These are phyloP conservation scores for Lepus oiostolus DNA, from an alignment of 2,797 vertebrate species.

Conservation along the genomic window DNA sequence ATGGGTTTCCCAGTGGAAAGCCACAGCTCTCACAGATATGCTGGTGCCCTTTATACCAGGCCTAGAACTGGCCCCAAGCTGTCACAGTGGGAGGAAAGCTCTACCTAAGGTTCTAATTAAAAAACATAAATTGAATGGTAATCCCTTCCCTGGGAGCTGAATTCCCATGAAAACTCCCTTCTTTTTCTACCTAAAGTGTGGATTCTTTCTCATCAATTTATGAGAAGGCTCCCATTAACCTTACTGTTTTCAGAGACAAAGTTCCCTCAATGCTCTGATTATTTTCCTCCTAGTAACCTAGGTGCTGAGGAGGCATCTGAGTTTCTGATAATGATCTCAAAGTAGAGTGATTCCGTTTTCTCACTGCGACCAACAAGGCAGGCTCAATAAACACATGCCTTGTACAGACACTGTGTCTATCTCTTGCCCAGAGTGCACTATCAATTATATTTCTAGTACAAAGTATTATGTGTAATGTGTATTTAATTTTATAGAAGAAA, in stretches of 20 bases:
- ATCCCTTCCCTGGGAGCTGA: background rate
- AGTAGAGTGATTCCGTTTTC: constrained; percentile 12
- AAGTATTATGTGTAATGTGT: background rate
- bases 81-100: background rate
- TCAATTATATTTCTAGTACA: constrained; percentile 10
- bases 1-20: background rate
- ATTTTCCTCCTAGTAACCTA: background rate
- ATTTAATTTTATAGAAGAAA: constrained; percentile 38
- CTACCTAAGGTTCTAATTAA: constrained; percentile 6
- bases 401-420: background rate
- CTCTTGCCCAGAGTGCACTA: background rate
- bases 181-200: background rate
- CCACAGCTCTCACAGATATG: background rate
- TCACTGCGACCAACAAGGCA: background rate
- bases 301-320: background rate
- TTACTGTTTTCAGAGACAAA: background rate
- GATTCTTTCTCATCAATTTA: background rate
- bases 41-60: background rate
- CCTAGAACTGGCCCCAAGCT: background rate
- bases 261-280: background rate
- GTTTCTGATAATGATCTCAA: background rate
- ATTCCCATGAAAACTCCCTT: background rate
- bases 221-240: background rate
- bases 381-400: background rate
- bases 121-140: constrained; percentile 9